phyloP scores from a whole-genome alignment of 64 coral and sea anemone species.

The Stylophora pistillata region DNA sequence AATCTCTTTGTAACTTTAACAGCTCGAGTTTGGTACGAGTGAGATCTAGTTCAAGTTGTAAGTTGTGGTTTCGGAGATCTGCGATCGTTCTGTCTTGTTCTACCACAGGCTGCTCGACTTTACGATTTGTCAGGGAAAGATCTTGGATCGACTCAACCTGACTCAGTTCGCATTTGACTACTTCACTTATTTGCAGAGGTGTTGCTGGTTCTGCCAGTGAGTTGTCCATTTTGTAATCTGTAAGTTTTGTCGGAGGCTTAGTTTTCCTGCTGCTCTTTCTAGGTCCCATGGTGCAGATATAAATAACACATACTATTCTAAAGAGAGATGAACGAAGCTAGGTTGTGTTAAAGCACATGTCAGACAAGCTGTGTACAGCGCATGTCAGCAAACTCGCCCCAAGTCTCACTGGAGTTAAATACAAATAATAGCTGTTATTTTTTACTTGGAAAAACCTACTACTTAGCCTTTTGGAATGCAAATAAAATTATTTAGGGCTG shows the following conservation, averaged over 20 bases:
- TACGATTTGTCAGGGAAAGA: slow-evolving; percentile 3
- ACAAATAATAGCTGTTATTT: too few species aligned
- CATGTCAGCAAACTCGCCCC: too few species aligned
- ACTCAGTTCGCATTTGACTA: slow-evolving; percentile 27
- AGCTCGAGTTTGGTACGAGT: too few species aligned
- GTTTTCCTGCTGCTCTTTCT: slow-evolving; percentile 32
- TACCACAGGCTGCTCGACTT: not conserved
- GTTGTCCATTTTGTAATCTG: not conserved
- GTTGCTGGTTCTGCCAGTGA: not conserved
- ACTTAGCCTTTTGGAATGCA: too few species aligned
- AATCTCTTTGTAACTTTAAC: not conserved
- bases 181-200: slow-evolving; percentile 3
- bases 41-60: too few species aligned
- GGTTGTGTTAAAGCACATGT: too few species aligned
- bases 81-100: slow-evolving; percentile 5
- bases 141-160: slow-evolving; percentile 31
- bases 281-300: not conserved
- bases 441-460: too few species aligned
- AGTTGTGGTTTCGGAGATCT: slow-evolving; percentile 33
- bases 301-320: not conserved
- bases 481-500: not conserved
- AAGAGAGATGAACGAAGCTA: too few species aligned
- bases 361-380: too few species aligned
- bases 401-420: too few species aligned
- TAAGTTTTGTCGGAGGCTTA: not conserved